Base-by-base conservation (phyloP, 2,888 invertebrate genomes). In the Apodemia duryi region DNA sequence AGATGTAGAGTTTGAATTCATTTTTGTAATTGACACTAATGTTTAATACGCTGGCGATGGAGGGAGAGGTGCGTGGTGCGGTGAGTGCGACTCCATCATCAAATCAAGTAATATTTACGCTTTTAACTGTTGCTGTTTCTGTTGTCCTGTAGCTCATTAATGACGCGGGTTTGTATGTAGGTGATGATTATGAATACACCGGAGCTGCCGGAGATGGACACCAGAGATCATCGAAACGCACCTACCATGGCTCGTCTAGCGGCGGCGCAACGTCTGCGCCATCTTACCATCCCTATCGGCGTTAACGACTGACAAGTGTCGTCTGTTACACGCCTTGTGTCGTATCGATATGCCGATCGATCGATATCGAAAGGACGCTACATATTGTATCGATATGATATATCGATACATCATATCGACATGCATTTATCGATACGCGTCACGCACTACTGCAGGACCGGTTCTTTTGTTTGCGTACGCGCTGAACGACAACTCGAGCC, bases 211-310 rank as follows among this genome's bases (percentile, higher is more conserved):
- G 92, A 65, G 92, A 92, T 63, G 91, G 91, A 1, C 88, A 90
- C 73, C 91, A 91, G 75, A 82, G 86, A 70, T 78, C 91, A 52
- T 84, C 90, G 43, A 91, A 91, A 79, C 88, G 91, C 66, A 85
- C 82, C 75, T 81, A 89, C 75, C 88, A 88, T 74, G 86, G 83
- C 21, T 79, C 88, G 5, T 80, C 85, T 10, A 74, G 76, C 66
- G 74, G 77, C 66, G 85, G 83, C 52, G 76, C 84, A 28, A 80
- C 87, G 6, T 83, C 90, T 3, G 86, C 89, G n/a, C 81, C 90
- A 2, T 91, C 92, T 49, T 92, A 90, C 80, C 92, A 92, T 74
- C 92, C 92, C 71, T 92, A 92, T 80, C 77, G 92, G 73, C 92
- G 92, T 76, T 91, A 88, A 61, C 64, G 77, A 80, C 70, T 84